phyloP scores from a whole-genome alignment of 2,888 invertebrate species.

The Hedychridium roseum region DNA sequence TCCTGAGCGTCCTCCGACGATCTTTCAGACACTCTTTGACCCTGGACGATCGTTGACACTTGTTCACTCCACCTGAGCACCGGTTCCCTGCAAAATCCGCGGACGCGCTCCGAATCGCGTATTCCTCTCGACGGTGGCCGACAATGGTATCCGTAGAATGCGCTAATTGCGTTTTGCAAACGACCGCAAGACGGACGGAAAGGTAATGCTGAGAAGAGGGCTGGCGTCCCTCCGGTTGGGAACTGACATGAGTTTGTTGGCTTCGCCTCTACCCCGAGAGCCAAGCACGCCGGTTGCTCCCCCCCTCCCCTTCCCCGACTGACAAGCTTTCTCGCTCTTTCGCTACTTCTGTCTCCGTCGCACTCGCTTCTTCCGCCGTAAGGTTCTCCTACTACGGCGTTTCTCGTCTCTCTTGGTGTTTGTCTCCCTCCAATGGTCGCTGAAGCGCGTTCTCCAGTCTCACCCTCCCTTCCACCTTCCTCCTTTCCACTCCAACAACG shows the following conservation, averaged over 20 bases:
- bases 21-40: no score
- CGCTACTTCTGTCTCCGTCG: constrained; percentile 4
- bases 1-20: no score
- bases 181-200: no score
- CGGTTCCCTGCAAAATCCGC: no score
- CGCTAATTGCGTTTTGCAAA: no score
- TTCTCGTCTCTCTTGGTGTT: constrained; percentile 28
- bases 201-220: no score
- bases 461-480: constrained; percentile 20
- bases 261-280: constrained; percentile 53
- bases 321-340: constrained; percentile 9
- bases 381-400: constrained; percentile 8
- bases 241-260: constrained; percentile 62
- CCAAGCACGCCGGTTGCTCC: constrained; percentile 39
- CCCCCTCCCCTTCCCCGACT: constrained; percentile 13
- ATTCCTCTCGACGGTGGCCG: no score
- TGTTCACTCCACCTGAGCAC: no score
- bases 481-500: constrained; percentile 17
- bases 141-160: no score
- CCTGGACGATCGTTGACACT: no score
- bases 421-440: no score
- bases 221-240: constrained; percentile 53
- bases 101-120: no score
- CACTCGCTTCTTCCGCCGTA: constrained; percentile 12
- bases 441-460: constrained; percentile 27